Percentiles rank a stretch among this genome's conserved stretches.
Conservation (phyloP, 2,888 invertebrate species). For the Platycheirus rosarum region DNA sequence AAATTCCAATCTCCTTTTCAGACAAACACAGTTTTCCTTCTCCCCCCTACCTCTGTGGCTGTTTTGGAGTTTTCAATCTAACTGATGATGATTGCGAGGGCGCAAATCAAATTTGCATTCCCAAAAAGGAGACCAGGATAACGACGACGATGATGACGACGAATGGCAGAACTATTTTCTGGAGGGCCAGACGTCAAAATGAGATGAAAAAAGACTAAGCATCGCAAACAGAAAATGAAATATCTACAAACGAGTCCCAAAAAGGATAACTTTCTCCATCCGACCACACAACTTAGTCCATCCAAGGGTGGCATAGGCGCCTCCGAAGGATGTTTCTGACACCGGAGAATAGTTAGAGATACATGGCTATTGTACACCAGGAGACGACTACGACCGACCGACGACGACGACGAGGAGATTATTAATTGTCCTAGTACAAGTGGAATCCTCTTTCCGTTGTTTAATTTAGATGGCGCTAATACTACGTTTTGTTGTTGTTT, state of each 20-base stretch:
- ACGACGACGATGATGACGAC: neutral
- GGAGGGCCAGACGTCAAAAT: neutral
- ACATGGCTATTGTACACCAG: slow-evolving; percentile 15
- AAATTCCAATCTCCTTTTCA: slow-evolving; percentile 58
- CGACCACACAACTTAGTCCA: slow-evolving; percentile 15
- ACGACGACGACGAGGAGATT: slow-evolving; percentile 58
- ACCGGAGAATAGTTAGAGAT: slow-evolving; percentile 34
- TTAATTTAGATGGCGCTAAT: slow-evolving; percentile 66
- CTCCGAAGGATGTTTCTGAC: slow-evolving; percentile 59
- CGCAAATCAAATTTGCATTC: slow-evolving; percentile 63
- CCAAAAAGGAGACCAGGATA: neutral
- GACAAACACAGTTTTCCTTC: neutral
- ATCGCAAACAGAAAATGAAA: slow-evolving; percentile 58
- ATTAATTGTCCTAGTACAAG: slow-evolving; percentile 69
- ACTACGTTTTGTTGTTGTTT: slow-evolving; percentile 38
- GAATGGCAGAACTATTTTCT: slow-evolving; percentile 15
- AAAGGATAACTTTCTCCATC: slow-evolving; percentile 53
- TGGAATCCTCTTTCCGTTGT: slow-evolving; percentile 59
- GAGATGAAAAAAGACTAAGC: slow-evolving; percentile 50
- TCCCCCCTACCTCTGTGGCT: neutral
- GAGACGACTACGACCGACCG: slow-evolving; percentile 9
- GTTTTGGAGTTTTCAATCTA: slow-evolving; percentile 32
- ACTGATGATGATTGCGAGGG: slow-evolving; percentile 59
- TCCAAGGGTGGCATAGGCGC: slow-evolving; percentile 24
- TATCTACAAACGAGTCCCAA: slow-evolving; percentile 42